These are phyloP conservation scores for Pseudochromis fuscus DNA, from an alignment of 2,797 vertebrate species.

Conservation along the genomic window DNA sequence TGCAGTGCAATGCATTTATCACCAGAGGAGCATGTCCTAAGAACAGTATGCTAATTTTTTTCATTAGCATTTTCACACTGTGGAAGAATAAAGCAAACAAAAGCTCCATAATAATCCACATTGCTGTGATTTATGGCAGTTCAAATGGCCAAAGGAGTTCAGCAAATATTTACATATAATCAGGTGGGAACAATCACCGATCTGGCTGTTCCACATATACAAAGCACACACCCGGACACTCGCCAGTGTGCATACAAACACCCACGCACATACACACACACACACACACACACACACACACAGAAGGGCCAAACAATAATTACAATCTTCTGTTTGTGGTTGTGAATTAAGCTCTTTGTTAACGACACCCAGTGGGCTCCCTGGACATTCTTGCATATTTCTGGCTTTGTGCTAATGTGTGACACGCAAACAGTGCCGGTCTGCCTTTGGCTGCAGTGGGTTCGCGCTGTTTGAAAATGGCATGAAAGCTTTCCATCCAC, in stretches of 20 bases:
- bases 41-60: conserved; percentile 52
- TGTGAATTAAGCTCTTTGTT: conserved; percentile 76
- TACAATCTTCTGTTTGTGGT: conserved; percentile 67
- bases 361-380: conserved; percentile 63
- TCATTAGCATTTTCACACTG: conserved; percentile 67
- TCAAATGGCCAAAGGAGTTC: conserved; percentile 68
- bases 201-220: conserved; percentile 48
- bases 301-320: conserved; percentile 55
- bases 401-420: conserved; percentile 62
- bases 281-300: conserved; percentile 14
- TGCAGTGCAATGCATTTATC: conserved; percentile 58
- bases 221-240: conserved; percentile 50
- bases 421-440: conserved; percentile 39
- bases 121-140: conserved; percentile 68
- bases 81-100: conserved; percentile 71
- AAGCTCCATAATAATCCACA: conserved; percentile 61
- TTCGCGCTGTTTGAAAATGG: conserved; percentile 38
- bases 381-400: conserved; percentile 70
- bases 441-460: conserved; percentile 52
- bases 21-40: conserved; percentile 48
- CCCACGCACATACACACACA: conserved; percentile 45
- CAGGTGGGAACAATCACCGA: conserved; percentile 70
- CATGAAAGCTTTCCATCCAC: conserved; percentile 51
- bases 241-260: conserved; percentile 42
- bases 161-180: conserved; percentile 79